Conservation (phyloP, 1,140 invertebrate species). For the Ostrea denselamellosa region DNA sequence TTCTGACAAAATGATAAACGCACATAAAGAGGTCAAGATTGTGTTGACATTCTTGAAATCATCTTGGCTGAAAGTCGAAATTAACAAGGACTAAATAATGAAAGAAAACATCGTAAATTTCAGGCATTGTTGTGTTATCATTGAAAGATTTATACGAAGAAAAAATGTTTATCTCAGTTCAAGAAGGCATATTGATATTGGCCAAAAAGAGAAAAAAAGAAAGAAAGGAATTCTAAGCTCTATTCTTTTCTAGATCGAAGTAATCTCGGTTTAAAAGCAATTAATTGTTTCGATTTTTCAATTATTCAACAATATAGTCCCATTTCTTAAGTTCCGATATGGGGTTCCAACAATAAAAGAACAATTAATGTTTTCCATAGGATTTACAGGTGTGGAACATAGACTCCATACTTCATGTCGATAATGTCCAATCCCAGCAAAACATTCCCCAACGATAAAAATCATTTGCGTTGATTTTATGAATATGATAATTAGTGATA, state of each 20-base stretch:
- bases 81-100: neutral
- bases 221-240: neutral
- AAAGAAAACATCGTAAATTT: neutral
- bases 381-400: neutral
- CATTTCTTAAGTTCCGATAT: slow-evolving; percentile 26
- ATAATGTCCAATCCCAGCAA: neutral
- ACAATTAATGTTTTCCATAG: neutral
- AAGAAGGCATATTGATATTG: neutral
- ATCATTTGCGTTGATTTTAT: neutral
- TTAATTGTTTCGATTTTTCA: slow-evolving; percentile 34
- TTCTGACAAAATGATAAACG: neutral
- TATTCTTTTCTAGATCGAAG: neutral
- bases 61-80: neutral
- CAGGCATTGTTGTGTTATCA: neutral
- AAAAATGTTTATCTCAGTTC: neutral
- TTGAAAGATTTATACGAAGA: neutral
- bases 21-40: slow-evolving; percentile 1
- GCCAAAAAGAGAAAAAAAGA: neutral
- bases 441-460: neutral
- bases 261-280: neutral
- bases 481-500: neutral
- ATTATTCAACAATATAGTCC: slow-evolving; percentile 14
- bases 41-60: neutral
- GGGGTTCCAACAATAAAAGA: slow-evolving; percentile 9
- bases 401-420: neutral